phyloP scores from a whole-genome alignment of 2,888 invertebrate genomes.

The Trichogramma evanescens region DNA sequence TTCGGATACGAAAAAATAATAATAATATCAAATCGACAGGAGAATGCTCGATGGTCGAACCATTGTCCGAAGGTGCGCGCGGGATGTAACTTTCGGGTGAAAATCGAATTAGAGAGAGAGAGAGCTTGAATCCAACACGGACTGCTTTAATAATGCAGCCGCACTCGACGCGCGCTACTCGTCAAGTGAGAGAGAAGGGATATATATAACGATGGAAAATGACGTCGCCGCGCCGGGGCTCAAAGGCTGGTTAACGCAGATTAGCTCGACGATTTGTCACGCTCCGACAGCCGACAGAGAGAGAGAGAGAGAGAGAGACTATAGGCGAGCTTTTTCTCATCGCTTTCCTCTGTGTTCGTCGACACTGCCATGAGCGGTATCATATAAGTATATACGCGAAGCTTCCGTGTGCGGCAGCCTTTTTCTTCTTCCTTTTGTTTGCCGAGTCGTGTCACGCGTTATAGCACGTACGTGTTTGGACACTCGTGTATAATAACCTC shows the following conservation, averaged over 20 bases:
- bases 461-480: too few species aligned
- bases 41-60: slow-evolving; percentile 2
- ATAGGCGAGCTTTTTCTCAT: slow-evolving; percentile 4
- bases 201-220: slow-evolving; percentile 10
- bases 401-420: neutral
- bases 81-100: neutral
- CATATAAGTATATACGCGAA: too few species aligned
- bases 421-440: slow-evolving; percentile 19
- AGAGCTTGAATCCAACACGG: too few species aligned
- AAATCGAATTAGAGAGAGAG: slow-evolving; percentile 9
- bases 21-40: neutral
- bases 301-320: too few species aligned
- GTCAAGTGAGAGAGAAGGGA: slow-evolving; percentile 31
- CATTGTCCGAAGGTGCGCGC: slow-evolving; percentile 1
- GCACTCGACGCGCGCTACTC: slow-evolving; percentile 19
- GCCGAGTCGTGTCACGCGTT: neutral
- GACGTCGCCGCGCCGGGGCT: slow-evolving; percentile 39
- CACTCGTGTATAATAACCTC: too few species aligned
- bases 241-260: slow-evolving; percentile 45
- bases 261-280: slow-evolving; percentile 45
- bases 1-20: neutral
- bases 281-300: slow-evolving; percentile 37
- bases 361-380: neutral
- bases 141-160: neutral
- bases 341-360: neutral